phyloP scores from a whole-genome alignment of 2,113 vertebrate species.

The Urocolius indicus region DNA sequence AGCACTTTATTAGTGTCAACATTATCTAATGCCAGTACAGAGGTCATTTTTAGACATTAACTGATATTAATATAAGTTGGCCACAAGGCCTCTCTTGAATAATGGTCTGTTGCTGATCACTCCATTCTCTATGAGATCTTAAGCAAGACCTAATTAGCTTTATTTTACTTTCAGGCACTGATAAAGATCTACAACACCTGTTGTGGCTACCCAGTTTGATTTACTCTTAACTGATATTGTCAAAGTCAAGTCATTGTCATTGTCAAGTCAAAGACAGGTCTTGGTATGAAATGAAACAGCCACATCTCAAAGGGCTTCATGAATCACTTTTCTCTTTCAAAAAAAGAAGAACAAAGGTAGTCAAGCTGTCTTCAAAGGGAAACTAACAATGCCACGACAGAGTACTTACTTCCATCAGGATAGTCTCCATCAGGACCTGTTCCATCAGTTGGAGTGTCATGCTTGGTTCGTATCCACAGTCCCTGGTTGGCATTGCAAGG shows the following conservation, averaged over 20 bases:
- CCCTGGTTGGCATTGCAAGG: constrained; percentile 53
- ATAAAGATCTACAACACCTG: neutral
- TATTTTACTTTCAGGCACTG: neutral
- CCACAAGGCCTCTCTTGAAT: neutral
- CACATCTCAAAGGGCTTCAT: neutral
- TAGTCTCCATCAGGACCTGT: constrained; percentile 76
- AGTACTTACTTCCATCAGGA: constrained; percentile 69
- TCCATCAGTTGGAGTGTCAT: constrained; percentile 56
- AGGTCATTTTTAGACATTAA: neutral
- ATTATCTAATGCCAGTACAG: neutral
- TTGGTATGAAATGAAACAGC: neutral
- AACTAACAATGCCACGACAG: neutral
- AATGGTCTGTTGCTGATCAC: neutral
- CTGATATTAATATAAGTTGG: neutral
- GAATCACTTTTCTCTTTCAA: neutral
- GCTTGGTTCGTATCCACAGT: constrained; percentile 68
- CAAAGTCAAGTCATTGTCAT: neutral
- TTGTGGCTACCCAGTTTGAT: neutral
- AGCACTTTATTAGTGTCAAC: neutral
- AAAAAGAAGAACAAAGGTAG: neutral
- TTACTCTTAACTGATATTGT: fast-evolving
- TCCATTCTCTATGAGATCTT: neutral
- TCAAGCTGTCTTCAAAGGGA: neutral
- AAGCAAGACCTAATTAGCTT: neutral
- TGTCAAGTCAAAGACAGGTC: neutral